Conservation (phyloP, 2,888 invertebrate genomes). For the Standfussiana lucernea region DNA sequence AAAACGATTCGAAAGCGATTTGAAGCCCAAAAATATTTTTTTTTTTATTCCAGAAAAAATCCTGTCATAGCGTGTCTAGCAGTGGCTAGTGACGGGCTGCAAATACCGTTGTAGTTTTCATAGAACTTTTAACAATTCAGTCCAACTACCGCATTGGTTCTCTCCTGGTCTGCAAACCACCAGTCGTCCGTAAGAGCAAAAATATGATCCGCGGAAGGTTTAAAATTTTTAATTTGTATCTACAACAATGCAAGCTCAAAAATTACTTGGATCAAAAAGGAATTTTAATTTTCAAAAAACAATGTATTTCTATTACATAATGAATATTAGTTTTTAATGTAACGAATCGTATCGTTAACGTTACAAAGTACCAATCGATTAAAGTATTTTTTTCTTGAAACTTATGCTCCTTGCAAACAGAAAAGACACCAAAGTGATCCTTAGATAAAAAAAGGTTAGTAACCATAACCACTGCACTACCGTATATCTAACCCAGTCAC, state of each 20-base stretch:
- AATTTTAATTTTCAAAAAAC: too few species aligned
- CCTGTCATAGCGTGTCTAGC: background rate
- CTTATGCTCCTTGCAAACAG: background rate
- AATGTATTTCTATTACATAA: too few species aligned
- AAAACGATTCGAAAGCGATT: background rate
- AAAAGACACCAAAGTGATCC: background rate
- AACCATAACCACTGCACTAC: background rate
- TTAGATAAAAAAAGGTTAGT: background rate
- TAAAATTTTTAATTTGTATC: background rate
- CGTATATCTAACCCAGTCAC: conserved; percentile 27
- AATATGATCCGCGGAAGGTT: background rate
- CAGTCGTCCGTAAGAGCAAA: background rate
- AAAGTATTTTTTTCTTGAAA: background rate
- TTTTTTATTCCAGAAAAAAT: background rate
- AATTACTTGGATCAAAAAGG: too few species aligned
- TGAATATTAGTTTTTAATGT: background rate
- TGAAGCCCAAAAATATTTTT: background rate
- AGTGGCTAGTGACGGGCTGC: background rate
- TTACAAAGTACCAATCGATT: background rate
- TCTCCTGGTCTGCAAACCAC: background rate
- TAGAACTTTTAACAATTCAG: conserved; percentile 16
- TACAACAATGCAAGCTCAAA: background rate
- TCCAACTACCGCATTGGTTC: conserved; percentile 1
- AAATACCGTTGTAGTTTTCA: conserved; percentile 21
- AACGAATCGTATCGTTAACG: too few species aligned